These are phyloP conservation scores for Spondyliosoma cantharus DNA, from an alignment of 2,797 vertebrate genomes.

Conservation along the genomic window DNA sequence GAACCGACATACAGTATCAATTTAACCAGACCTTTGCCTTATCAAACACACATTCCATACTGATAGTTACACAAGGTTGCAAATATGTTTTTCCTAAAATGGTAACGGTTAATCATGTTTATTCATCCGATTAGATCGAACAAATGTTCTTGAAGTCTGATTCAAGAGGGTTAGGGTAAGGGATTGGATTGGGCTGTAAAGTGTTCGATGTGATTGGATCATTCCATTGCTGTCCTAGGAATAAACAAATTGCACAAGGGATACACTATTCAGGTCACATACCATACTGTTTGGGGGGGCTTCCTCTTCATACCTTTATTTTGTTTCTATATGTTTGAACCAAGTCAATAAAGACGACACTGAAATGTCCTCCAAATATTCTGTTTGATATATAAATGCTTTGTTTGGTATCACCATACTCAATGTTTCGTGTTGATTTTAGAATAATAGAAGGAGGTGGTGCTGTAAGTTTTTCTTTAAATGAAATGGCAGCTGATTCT, in stretches of 20 bases:
- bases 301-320: constrained; percentile 43
- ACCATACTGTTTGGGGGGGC: constrained; percentile 4
- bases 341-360: constrained; percentile 76
- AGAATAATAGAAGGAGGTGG: too few relatives aligned
- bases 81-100: too few relatives aligned
- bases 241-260: too few relatives aligned
- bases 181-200: too few relatives aligned
- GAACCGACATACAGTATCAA: constrained; percentile 6
- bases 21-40: constrained; percentile 63
- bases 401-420: not conserved
- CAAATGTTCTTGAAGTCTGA: not conserved
- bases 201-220: too few relatives aligned
- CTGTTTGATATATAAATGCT: not conserved
- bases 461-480: not conserved
- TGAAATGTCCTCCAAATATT: constrained; percentile 38
- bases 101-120: too few relatives aligned
- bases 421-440: too few relatives aligned
- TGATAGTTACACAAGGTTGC: not conserved
- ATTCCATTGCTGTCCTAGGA: too few relatives aligned
- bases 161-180: not conserved
- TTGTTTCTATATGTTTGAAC: constrained; percentile 69
- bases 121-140: too few relatives aligned
- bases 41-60: constrained; percentile 71
- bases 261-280: constrained; percentile 39
- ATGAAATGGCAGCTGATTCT: not conserved